Percentiles rank a stretch among this genome's conserved stretches.
phyloP scores from a whole-genome alignment of 2,797 vertebrate genomes.

The Diceros bicornis region DNA sequence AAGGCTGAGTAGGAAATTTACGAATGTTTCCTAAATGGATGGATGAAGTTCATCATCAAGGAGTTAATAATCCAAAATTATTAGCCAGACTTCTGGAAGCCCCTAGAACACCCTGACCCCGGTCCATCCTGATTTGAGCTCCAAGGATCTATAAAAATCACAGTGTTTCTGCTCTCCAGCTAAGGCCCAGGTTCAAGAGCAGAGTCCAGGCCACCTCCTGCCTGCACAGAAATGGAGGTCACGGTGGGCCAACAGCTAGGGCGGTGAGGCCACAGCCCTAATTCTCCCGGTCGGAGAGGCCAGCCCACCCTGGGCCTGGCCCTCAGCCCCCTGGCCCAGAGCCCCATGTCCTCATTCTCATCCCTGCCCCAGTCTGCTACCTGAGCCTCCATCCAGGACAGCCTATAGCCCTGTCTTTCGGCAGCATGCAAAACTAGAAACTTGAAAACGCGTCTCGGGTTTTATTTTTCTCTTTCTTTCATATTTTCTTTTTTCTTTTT shows the following conservation, averaged over 20 bases:
- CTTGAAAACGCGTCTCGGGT: not conserved
- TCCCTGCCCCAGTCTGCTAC: not conserved
- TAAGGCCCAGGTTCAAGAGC: not conserved
- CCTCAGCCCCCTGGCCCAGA: not conserved
- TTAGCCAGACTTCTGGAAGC: not conserved
- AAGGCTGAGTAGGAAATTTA: not conserved
- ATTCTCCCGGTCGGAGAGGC: not conserved
- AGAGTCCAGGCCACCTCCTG: not conserved
- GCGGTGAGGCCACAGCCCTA: not conserved
- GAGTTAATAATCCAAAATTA: not conserved
- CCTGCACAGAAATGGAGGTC: not conserved
- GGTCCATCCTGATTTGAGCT: not conserved
- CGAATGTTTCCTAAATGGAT: not conserved
- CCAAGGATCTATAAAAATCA: not conserved
- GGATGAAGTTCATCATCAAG: not conserved
- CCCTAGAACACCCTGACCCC: not conserved
- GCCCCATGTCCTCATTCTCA: not conserved
- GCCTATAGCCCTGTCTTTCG: not conserved
- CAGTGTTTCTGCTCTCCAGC: not conserved
- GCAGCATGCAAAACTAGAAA: not conserved
- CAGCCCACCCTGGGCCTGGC: not conserved
- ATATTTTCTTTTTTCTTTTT: not conserved
- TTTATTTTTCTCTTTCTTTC: constrained; percentile 55
- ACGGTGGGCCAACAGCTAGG: not conserved
- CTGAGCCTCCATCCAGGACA: not conserved